phyloP scores from a whole-genome alignment of 2,113 vertebrate species.

The Chaetorhynchus papuensis region DNA sequence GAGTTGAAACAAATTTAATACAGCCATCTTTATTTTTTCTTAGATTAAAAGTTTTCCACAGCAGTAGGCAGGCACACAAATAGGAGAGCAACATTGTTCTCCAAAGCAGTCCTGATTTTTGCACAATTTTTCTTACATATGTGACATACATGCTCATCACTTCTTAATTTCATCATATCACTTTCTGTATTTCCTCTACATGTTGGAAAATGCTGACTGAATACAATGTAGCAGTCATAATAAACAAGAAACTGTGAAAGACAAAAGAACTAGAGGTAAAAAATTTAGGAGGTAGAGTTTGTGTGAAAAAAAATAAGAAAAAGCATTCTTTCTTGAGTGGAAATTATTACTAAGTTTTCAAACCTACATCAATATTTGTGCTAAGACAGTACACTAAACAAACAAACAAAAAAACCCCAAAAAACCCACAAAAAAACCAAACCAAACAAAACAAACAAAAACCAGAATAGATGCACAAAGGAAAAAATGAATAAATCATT shows the following conservation, averaged over 20 bases:
- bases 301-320: background rate
- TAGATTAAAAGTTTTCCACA: background rate
- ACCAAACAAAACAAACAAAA: background rate
- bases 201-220: background rate
- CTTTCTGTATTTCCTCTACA: background rate
- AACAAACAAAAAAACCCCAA: background rate
- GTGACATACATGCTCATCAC: background rate
- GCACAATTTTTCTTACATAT: background rate
- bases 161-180: background rate
- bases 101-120: background rate
- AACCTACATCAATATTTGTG: background rate
- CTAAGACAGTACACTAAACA: background rate
- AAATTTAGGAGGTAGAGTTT: background rate
- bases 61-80: background rate
- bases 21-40: background rate
- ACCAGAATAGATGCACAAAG: background rate
- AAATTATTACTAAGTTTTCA: background rate
- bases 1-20: background rate
- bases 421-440: background rate
- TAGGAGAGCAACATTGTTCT: background rate
- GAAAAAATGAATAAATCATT: background rate
- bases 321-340: background rate
- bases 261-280: background rate
- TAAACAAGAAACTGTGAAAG: background rate
- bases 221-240: background rate